Conservation (phyloP, 2,797 vertebrate genomes). For the Arnoldichthys spilopterus region DNA sequence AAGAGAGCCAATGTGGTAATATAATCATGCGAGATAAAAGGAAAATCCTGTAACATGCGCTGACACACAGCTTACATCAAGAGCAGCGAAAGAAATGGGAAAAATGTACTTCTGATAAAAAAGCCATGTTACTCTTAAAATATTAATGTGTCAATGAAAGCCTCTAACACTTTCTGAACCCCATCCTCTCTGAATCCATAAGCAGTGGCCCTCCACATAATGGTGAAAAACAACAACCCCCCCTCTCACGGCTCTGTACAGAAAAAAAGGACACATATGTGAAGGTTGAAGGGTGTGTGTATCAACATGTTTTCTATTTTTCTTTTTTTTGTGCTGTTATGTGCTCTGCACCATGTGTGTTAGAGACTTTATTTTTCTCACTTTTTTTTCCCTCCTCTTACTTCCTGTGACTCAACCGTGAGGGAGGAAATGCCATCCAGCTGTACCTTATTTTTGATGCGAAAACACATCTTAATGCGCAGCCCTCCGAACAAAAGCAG, state of each 20-base stretch:
- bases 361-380: constrained; percentile 76
- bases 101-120: constrained; percentile 78
- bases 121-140: constrained; percentile 79
- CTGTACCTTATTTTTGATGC: constrained; percentile 76
- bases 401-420: constrained; percentile 80
- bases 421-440: constrained; percentile 77
- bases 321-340: constrained; percentile 39
- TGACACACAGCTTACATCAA: constrained; percentile 76
- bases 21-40: constrained; percentile 77
- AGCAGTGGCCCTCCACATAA: constrained; percentile 63
- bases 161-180: constrained; percentile 71
- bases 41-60: constrained; percentile 78
- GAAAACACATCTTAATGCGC: constrained; percentile 76
- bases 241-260: too few species aligned
- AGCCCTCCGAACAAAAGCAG: constrained; percentile 77
- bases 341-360: constrained; percentile 52
- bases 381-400: constrained; percentile 67
- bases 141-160: constrained; percentile 81
- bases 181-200: constrained; percentile 73
- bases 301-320: constrained; percentile 52
- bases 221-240: constrained; percentile 74
- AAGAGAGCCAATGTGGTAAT: constrained; percentile 59
- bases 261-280: constrained; percentile 59
- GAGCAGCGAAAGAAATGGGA: constrained; percentile 70
- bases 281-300: constrained; percentile 40